Evolutionary conservation across 2,113 vertebrate genomes (phyloP), one percentile per base, ranked within the genome.

Genomic region (Erpornis zantholeuca): DNA sequence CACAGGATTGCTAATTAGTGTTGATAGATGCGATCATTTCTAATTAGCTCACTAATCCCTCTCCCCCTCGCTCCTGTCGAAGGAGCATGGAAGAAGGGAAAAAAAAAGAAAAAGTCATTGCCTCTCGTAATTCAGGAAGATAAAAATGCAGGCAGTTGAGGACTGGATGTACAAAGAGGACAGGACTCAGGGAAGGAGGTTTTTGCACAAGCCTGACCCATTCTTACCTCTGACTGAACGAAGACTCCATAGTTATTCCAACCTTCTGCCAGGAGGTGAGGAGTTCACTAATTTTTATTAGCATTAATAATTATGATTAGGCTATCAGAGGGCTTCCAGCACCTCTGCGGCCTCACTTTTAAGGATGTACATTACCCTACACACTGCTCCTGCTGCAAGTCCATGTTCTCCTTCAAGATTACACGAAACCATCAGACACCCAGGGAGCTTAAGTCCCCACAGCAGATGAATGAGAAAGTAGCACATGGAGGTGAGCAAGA

Each of bases 11-110:
- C 94, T 98, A 98, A 98, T 98, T 98, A 98, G 98, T 97, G 96
- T 96, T 97, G 98, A 98, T 97, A 98, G 97, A 98, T 97, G 97
- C 96, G 77, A 98, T 98, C 98, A 98, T 98, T 98, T 98, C 98
- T 98, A 98, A 98, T 98, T 98, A 98, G 97, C 93, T 98, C 96
- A 96, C 97, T 98, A 98, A 98, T 98, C 98, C 97, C 96, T 98
- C 98, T 97, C 92, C 81, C 56, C 77, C 22, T 54, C 2, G 14
- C 82, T 90, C 80, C 92, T 90, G 79, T 95, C 42, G 4, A 21
- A 84, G 75, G n/a, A 95, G 36, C 63, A 61, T 16, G 52, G 60
- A 18, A 50, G 66, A n/a, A 21, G 10, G 15, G 8, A 8, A 7
- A 68, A 45, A 69, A 78, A 45, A 69, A 47, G 14, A 40, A 40